Evolutionary conservation across 2,888 invertebrate genomes (phyloP).

Genomic region (Zele albiditarsus): DNA sequence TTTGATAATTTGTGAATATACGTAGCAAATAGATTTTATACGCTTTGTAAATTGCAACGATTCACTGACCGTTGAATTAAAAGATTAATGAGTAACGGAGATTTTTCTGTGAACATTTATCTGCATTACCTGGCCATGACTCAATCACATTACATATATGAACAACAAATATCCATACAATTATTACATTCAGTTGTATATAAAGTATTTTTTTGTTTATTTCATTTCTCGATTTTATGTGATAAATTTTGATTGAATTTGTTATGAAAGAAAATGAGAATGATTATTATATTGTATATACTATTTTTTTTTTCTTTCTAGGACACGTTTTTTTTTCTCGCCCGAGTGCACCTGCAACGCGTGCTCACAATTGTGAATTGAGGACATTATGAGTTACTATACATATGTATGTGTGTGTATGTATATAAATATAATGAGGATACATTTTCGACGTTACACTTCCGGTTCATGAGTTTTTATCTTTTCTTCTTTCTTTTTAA

Average conservation of each 20-base stretch:
- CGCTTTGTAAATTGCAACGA: slow-evolving; percentile 39
- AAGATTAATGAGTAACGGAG: slow-evolving; percentile 37
- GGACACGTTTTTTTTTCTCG: slow-evolving; percentile 24
- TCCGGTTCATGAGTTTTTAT: neutral
- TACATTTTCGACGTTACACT: slow-evolving; percentile 12
- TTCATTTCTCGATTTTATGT: neutral
- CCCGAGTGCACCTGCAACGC: slow-evolving; percentile 34
- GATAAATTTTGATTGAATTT: neutral
- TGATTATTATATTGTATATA: neutral
- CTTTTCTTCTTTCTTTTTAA: neutral
- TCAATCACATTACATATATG: slow-evolving; percentile 1
- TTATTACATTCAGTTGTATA: neutral
- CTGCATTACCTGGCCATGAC: slow-evolving; percentile 11
- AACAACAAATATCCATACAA: neutral
- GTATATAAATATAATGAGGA: neutral
- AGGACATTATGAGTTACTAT: slow-evolving; percentile 7
- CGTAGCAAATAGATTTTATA: neutral
- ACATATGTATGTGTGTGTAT: neutral
- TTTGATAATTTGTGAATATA: neutral
- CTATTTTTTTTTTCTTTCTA: slow-evolving; percentile 26
- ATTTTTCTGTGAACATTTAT: slow-evolving; percentile 16
- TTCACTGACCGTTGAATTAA: slow-evolving; percentile 38
- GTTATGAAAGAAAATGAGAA: neutral
- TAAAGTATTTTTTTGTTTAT: neutral
- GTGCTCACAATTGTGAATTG: slow-evolving; percentile 19